Evolutionary conservation across 2,797 vertebrate genomes (phyloP).

Genomic region (Galago senegalensis): DNA sequence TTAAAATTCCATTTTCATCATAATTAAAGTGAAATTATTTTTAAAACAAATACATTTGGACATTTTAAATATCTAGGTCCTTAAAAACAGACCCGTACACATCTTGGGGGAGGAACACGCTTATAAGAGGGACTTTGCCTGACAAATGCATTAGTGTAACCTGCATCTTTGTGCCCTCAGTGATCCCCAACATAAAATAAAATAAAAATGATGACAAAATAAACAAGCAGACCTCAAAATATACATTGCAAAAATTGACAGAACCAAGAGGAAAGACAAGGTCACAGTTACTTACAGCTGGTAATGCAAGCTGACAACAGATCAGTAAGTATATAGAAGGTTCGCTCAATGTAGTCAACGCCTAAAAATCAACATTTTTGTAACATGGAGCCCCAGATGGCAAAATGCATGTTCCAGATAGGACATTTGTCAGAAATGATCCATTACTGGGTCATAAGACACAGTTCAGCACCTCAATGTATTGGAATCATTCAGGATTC

Average conservation of each 20-base stretch:
- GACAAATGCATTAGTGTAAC: too few relatives aligned
- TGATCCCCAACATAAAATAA: too few relatives aligned
- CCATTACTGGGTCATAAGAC: not conserved
- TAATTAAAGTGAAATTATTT: not conserved
- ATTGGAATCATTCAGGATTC: not conserved
- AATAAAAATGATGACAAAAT: too few relatives aligned
- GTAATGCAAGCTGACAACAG: not conserved
- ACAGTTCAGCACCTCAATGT: not conserved
- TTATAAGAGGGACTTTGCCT: too few relatives aligned
- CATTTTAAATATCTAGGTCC: not conserved
- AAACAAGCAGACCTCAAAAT: not conserved
- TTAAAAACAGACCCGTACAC: not conserved
- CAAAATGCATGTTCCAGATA: not conserved
- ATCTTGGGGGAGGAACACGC: too few relatives aligned
- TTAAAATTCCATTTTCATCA: not conserved
- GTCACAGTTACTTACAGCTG: too few relatives aligned
- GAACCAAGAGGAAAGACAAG: not conserved
- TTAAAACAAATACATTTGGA: not conserved
- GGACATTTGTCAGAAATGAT: not conserved
- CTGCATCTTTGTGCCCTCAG: too few relatives aligned
- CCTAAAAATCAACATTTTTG: not conserved
- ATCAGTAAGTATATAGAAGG: not conserved
- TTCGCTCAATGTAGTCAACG: not conserved
- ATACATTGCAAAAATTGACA: not conserved
- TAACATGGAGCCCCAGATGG: not conserved